Evolutionary conservation across 2,888 invertebrate species (phyloP).

Genomic region (Oegoconia quadripuncta): DNA sequence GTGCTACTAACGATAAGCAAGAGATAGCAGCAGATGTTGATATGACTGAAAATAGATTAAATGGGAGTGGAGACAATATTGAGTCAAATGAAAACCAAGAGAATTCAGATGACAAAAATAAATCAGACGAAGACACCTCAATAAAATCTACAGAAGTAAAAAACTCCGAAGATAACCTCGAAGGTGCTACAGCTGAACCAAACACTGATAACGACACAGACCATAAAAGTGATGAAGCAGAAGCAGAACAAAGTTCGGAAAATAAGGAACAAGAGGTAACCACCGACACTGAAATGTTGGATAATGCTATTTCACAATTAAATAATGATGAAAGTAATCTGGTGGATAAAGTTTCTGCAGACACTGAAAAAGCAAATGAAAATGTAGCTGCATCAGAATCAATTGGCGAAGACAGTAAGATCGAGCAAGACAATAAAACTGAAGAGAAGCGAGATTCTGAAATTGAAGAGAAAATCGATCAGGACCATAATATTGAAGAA

Average conservation of each 20-base stretch:
- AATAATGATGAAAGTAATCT: neutral
- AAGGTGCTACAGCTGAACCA: neutral
- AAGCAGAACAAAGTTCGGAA: neutral
- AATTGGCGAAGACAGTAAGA: neutral
- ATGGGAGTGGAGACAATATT: constrained; percentile 14
- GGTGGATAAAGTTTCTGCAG: too few relatives aligned
- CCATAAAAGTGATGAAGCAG: constrained; percentile 2
- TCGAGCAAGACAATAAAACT: neutral
- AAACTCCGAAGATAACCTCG: neutral
- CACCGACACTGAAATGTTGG: neutral
- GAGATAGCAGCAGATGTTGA: constrained; percentile 5
- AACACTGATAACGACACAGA: neutral
- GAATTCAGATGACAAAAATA: constrained; percentile 9
- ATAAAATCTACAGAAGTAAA: constrained; percentile 5
- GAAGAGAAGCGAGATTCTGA: constrained; percentile 9
- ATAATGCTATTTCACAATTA: neutral
- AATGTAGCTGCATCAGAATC: neutral
- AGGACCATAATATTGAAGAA: constrained; percentile 3
- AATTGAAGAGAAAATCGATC: constrained; percentile 11
- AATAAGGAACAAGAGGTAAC: neutral
- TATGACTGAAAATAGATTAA: constrained; percentile 11
- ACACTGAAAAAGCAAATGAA: too few relatives aligned
- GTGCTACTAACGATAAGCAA: constrained; percentile 9
- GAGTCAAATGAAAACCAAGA: constrained; percentile 21
- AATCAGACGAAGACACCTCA: constrained; percentile 3